Conservation (phyloP, 1,140 invertebrate genomes). For the Drosophila quadrilineata region DNA sequence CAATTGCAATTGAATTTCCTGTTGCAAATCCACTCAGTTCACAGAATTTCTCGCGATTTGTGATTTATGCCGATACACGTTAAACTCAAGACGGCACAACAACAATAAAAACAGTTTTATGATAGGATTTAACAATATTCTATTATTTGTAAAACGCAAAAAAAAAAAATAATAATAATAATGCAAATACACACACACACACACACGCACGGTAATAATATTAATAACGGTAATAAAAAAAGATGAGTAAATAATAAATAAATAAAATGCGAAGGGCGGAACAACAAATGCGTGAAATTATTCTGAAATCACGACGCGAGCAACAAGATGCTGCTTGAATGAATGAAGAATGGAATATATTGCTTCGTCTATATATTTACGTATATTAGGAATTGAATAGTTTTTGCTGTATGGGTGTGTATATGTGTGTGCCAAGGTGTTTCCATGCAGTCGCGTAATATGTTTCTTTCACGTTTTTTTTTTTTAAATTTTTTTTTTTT, state of each 20-base stretch:
- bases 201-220: too few species aligned
- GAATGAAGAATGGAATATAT: background rate
- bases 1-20: too few species aligned
- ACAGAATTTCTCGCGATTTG: conserved; percentile 27
- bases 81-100: background rate
- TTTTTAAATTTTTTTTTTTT: background rate
- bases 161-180: conserved; percentile 3
- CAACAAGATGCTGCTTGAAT: background rate
- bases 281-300: background rate
- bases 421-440: background rate
- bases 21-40: conserved; percentile 22
- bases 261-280: background rate
- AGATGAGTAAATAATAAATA: too few species aligned
- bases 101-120: conserved; percentile 23
- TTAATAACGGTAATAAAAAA: too few species aligned
- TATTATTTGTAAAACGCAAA: too few species aligned
- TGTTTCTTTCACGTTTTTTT: too few species aligned
- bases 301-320: conserved; percentile 10
- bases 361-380: too few species aligned
- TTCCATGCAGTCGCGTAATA: too few species aligned
- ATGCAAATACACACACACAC: too few species aligned
- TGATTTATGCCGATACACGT: conserved; percentile 15
- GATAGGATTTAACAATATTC: background rate
- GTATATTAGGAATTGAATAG: too few species aligned
- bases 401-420: background rate